Base-by-base conservation (phyloP, 1,140 invertebrate species). In the Sitophilus oryzae region DNA sequence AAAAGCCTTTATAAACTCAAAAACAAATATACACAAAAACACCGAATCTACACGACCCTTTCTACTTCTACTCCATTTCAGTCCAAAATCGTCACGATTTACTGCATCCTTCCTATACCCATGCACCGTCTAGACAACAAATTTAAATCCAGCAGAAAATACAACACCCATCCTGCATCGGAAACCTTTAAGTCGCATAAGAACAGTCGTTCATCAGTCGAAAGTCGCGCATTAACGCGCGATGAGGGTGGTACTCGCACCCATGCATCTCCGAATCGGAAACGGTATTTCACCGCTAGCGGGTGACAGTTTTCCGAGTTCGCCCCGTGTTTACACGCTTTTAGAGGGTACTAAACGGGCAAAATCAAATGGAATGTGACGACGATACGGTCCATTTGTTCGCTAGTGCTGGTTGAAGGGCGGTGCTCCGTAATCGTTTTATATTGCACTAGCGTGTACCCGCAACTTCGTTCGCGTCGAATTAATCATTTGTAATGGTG, bases 181-280 rank as follows among this genome's bases (percentile, higher is more conserved):
- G 52, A 54, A 54, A 47, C 44, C 52, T 36, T 54, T 54, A 54
- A 40, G 34, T 34, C 43, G 34, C 42, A 54, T 54, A 54, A 54
- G 44, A 42, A 38, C 22, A 34, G 25, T 34, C 51, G 45, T 52
- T 37, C 38, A 52, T 52, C 45, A 44, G 18, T 37, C 16, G 42
- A 42, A 52, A 54, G 37, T 40, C 52, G 47, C 35, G 36, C 18
- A 46, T 54, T 30, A 15, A 54, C 51, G 9, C 41, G 40, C 16
- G 42, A 14, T 10, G n/a, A 21, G 25, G 35, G 52, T 34, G 21
- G n/a, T n/a, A n/a, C n/a, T n/a, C n/a, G n/a, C n/a, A n/a, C n/a
- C 15, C n/a, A 35, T n/a, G 16, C 15, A 37, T 25, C 44, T 40
- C 21, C 43, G 16, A 35, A 47, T 37, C 37, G 52, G 52, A 54